Evolutionary conservation across 2,113 vertebrate species (phyloP), one percentile per base, ranked within the genome.

Genomic region (Arenaria interpres): DNA sequence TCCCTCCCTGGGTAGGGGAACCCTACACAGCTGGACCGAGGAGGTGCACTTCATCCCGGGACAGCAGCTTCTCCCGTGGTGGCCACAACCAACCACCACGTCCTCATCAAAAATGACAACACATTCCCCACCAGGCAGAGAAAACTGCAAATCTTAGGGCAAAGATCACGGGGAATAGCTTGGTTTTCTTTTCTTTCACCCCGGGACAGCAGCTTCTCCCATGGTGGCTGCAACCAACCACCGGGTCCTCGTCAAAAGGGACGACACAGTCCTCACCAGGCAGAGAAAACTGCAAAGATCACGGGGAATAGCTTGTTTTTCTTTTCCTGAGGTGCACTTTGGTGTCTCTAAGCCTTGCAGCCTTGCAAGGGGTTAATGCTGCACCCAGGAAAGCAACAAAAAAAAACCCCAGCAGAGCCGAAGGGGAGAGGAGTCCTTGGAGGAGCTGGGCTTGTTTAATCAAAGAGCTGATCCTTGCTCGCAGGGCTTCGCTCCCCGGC

Each of bases 391-490:
- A 85, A 80, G 33, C 37, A 51, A 74, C 46, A 78, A 89, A 32
- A 24, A 23, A 60, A 24, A 33, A 10, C 19, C 21, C 46, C 5
- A 0, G 35, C 88, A 85, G 53, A 76, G 85, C 82, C 13, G 20
- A 2, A 82, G 66, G 84, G 81, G 22, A 86, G 59, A 86, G 45
- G 35, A 78, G 60, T 41, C 69, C 74, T 59, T 16, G 75, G 75
- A 74, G 88, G n/a, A 74, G 32, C 17, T 12, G 53, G 30, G 71
- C 78, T 86, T 82, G 78, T 66, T 91, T 89, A 89, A 90, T 85
- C 95, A 93, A 89, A 91, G 69, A 76, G 32, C 46, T 3, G 66
- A 60, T 73, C 81, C 66, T 48, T 21, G 57, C 83, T 97, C 14
- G 15, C 10, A 75, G 74, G 71, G 67, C 54, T 95, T 82, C 0